Conservation (phyloP, 2,113 vertebrate species). For the Herpailurus yagouaroundi region DNA sequence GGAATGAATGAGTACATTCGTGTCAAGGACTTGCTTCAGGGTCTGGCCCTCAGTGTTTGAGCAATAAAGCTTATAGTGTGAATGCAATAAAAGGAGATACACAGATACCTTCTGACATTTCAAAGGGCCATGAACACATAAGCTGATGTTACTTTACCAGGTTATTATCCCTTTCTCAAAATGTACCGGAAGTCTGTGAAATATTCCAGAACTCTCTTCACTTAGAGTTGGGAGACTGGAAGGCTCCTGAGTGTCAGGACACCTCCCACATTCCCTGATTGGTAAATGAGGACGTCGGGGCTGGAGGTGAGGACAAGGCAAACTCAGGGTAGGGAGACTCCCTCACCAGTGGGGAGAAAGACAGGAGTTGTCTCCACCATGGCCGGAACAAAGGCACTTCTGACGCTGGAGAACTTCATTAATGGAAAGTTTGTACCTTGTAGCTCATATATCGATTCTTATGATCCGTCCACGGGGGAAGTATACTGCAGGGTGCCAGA, state of each 20-base stretch:
- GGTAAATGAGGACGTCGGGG: neutral
- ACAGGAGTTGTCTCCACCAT: slow-evolving; percentile 62
- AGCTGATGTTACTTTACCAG: neutral
- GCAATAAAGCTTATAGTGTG: neutral
- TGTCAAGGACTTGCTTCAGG: neutral
- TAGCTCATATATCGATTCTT: slow-evolving; percentile 90
- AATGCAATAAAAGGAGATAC: neutral
- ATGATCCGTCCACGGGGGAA: slow-evolving; percentile 93
- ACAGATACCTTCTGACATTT: neutral
- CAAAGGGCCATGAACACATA: neutral
- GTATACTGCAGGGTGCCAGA: slow-evolving; percentile 95
- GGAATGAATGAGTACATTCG: neutral
- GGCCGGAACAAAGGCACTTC: slow-evolving; percentile 76
- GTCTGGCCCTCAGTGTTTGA: neutral
- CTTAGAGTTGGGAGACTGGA: neutral
- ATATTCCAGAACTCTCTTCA: neutral
- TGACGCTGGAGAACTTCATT: slow-evolving; percentile 95
- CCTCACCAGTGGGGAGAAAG: neutral
- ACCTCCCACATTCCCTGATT: neutral
- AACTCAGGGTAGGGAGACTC: neutral
- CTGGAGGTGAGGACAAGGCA: slow-evolving; percentile 71
- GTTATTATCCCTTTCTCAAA: neutral
- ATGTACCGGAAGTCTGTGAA: neutral
- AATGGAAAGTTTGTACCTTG: slow-evolving; percentile 93
- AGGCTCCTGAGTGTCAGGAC: neutral